Evolutionary conservation across 2,113 vertebrate species (phyloP).

Genomic region (Dinomys branickii): DNA sequence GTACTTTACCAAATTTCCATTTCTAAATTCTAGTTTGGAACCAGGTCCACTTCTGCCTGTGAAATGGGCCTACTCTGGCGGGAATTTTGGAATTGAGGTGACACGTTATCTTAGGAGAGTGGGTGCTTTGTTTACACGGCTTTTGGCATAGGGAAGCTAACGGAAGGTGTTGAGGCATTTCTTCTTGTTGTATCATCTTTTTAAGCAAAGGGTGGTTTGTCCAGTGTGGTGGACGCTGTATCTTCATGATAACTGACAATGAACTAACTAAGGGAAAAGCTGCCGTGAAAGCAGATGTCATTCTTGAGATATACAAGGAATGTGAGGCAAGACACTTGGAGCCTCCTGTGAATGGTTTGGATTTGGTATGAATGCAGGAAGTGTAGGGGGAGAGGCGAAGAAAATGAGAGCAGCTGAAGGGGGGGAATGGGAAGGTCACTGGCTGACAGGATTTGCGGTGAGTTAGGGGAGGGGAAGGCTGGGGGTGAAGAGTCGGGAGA

Average conservation of each 20-base stretch:
- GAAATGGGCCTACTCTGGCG: background rate
- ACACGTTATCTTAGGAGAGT: background rate
- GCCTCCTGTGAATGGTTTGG: background rate
- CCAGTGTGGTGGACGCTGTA: background rate
- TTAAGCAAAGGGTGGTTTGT: background rate
- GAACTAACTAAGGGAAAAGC: background rate
- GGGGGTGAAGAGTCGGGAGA: background rate
- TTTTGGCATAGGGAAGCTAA: constrained; percentile 10
- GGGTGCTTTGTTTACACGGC: background rate
- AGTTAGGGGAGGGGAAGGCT: background rate
- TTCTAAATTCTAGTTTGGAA: background rate
- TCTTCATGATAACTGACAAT: background rate
- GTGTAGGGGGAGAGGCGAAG: background rate
- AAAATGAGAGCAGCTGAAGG: background rate
- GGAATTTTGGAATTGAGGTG: background rate
- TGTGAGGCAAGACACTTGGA: background rate
- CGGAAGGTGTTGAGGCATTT: background rate
- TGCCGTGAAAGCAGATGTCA: background rate
- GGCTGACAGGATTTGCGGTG: background rate
- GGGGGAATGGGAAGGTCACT: background rate
- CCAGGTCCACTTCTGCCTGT: background rate
- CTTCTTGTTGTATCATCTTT: background rate
- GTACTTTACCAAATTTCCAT: background rate
- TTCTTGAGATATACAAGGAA: background rate
- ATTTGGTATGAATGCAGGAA: background rate